These are phyloP conservation scores for Suricata suricatta DNA, from an alignment of 2,113 vertebrate genomes.

Conservation along the genomic window DNA sequence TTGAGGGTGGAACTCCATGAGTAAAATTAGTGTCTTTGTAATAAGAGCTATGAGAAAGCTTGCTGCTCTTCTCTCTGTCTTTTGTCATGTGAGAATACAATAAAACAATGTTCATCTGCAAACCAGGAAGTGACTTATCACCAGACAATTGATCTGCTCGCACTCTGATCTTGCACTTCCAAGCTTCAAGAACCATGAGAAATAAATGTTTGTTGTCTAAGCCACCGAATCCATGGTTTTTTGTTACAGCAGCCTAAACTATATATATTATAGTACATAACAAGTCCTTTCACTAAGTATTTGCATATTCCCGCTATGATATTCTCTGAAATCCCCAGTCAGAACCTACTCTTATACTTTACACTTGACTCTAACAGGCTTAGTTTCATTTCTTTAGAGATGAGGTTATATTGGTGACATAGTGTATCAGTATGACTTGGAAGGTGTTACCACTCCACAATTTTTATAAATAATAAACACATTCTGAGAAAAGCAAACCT, in stretches of 20 bases:
- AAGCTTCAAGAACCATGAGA: background rate
- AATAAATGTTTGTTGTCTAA: background rate
- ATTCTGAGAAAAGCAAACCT: background rate
- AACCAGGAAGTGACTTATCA: background rate
- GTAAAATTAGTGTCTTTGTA: background rate
- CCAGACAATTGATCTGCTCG: background rate
- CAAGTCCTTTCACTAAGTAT: background rate
- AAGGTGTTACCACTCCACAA: background rate
- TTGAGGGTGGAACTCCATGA: background rate
- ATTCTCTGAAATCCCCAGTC: background rate
- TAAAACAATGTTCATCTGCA: background rate
- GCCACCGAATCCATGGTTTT: background rate
- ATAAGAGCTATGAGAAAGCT: background rate
- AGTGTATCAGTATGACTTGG: background rate
- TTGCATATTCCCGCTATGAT: background rate
- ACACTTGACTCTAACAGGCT: background rate
- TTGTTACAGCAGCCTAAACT: background rate
- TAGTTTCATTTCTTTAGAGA: background rate
- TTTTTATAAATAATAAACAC: conserved; percentile 25
- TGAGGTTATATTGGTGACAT: background rate
- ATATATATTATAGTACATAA: background rate
- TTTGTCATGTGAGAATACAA: background rate
- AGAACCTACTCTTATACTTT: background rate
- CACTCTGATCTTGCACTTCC: background rate
- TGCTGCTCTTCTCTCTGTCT: background rate